Evolutionary conservation across 2,797 vertebrate genomes (phyloP).

Genomic region (Gobio occitaniae): DNA sequence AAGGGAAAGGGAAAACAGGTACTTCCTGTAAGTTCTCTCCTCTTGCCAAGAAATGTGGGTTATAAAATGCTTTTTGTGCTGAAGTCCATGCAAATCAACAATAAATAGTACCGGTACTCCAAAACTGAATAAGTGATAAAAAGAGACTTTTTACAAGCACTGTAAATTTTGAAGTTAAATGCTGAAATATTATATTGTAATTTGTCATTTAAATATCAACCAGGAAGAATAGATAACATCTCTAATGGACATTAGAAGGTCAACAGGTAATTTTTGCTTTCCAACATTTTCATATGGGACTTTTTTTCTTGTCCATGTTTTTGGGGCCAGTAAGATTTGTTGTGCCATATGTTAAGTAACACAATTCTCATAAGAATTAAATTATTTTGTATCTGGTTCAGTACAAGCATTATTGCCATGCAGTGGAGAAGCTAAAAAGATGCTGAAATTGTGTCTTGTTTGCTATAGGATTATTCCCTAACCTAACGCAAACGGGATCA

Average conservation of each 20-base stretch:
- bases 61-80: background rate
- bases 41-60: background rate
- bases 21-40: too few species aligned
- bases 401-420: background rate
- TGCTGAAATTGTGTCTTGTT: background rate
- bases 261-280: background rate
- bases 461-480: background rate
- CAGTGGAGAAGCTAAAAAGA: background rate
- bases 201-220: background rate
- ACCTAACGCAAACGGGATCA: background rate
- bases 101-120: background rate
- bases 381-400: background rate
- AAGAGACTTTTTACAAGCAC: background rate
- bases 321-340: background rate
- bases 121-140: background rate
- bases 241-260: background rate
- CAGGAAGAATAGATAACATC: slow-evolving; percentile 3
- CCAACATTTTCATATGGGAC: background rate
- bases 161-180: background rate
- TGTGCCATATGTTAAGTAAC: background rate
- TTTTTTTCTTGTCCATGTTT: background rate
- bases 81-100: slow-evolving; percentile 23
- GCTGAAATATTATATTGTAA: background rate
- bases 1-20: background rate
- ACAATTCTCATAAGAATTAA: background rate